Percentiles rank a stretch among this genome's conserved stretches.
These are phyloP conservation scores for Coregonus ussuriensis DNA, from an alignment of 2,797 vertebrate species.

Conservation along the genomic window DNA sequence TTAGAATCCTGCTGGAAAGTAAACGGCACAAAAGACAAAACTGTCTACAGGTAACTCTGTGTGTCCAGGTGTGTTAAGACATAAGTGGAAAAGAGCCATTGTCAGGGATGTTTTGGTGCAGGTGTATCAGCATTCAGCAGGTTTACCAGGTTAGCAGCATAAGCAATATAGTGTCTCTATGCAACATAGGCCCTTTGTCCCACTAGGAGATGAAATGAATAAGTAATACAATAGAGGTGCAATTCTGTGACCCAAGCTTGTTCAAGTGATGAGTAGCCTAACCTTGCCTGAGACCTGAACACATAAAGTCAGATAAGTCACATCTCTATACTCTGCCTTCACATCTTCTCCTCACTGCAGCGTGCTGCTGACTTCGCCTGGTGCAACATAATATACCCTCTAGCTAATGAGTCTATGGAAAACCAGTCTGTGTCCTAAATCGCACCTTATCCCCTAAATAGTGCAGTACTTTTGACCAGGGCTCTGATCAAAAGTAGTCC, in stretches of 20 bases:
- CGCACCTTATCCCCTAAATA: no score
- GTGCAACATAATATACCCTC: not conserved
- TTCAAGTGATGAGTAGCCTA: not conserved
- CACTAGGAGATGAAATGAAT: not conserved
- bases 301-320: not conserved
- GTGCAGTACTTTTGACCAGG: no score
- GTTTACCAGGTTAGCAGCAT: not conserved
- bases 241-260: not conserved
- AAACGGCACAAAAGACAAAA: not conserved
- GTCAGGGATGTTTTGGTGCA: not conserved
- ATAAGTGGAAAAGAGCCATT: not conserved
- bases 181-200: not conserved
- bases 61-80: conserved; percentile 2
- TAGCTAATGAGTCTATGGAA: not conserved
- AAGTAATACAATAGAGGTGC: not conserved
- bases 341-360: not conserved
- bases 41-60: not conserved
- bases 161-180: not conserved
- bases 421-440: not conserved
- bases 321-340: not conserved
- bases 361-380: not conserved
- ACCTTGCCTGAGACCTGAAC: not conserved
- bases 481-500: no score
- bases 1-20: not conserved
- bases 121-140: not conserved